A percentile compares a stretch with the other conserved stretches of the same genome.
phyloP scores from a whole-genome alignment of 2,888 invertebrate species.

The Abrostola tripartita region DNA sequence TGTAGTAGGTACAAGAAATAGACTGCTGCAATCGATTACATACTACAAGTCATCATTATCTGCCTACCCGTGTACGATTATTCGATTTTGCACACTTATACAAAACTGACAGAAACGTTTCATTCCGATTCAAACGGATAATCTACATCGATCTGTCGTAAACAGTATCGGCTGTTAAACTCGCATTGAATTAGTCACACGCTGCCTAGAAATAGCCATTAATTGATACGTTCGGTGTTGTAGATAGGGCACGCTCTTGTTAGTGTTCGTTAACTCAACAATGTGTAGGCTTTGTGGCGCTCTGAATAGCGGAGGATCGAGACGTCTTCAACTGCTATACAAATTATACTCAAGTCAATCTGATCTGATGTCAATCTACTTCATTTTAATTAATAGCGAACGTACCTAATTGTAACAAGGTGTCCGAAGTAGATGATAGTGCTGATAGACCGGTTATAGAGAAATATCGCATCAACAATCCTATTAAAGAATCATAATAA shows the following conservation, averaged over 20 bases:
- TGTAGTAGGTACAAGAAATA: constrained; percentile 16
- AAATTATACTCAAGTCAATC: constrained; percentile 40
- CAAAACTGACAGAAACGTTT: constrained; percentile 27
- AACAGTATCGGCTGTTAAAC: constrained; percentile 41
- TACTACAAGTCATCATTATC: constrained; percentile 33
- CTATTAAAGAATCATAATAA: neutral
- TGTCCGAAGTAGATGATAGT: neutral
- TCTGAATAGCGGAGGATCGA: constrained; percentile 39
- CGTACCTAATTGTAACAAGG: constrained; percentile 15
- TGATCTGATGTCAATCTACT: constrained; percentile 45
- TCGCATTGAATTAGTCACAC: constrained; percentile 50
- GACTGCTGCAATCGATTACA: constrained; percentile 23
- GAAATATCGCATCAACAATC: neutral
- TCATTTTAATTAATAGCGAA: constrained; percentile 37
- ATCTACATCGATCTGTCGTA: constrained; percentile 37
- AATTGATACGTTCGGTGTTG: constrained; percentile 57
- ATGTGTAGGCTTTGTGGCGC: constrained; percentile 50
- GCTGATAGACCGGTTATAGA: neutral
- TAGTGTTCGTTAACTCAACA: constrained; percentile 58
- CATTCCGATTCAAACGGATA: constrained; percentile 39
- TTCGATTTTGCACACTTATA: constrained; percentile 38
- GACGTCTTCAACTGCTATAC: constrained; percentile 43
- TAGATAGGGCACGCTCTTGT: constrained; percentile 69
- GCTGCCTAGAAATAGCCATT: constrained; percentile 47
- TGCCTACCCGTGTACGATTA: constrained; percentile 42